These are phyloP conservation scores for Cathartes aura DNA, from an alignment of 2,113 vertebrate species.

Conservation along the genomic window DNA sequence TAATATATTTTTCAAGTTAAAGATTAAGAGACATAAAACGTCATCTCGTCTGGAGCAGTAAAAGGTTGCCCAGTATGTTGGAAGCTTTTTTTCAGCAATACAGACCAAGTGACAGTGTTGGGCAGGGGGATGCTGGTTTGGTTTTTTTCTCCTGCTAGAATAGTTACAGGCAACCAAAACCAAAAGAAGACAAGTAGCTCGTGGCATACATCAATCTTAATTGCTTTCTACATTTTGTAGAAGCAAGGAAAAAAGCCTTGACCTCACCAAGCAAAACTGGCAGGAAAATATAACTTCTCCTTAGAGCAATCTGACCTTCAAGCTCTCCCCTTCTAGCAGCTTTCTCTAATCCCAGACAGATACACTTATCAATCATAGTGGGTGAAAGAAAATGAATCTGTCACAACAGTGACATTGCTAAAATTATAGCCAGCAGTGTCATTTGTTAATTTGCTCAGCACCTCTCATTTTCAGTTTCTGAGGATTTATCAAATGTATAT, in stretches of 20 bases:
- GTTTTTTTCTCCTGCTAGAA: background rate
- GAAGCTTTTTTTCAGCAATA: background rate
- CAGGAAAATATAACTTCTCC: slow-evolving; percentile 62
- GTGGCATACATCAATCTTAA: slow-evolving; percentile 60
- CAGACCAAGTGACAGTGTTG: background rate
- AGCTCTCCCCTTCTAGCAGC: slow-evolving; percentile 42
- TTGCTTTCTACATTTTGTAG: slow-evolving; percentile 63
- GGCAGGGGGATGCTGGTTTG: background rate
- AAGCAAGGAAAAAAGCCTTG: slow-evolving; percentile 41
- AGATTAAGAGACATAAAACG: background rate
- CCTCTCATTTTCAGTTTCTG: background rate
- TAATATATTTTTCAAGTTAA: background rate
- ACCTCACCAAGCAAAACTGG: slow-evolving; percentile 37
- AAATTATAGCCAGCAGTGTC: background rate
- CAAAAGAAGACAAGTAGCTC: slow-evolving; percentile 41
- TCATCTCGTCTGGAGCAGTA: background rate
- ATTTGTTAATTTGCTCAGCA: slow-evolving; percentile 8
- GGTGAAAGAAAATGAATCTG: slow-evolving; percentile 40
- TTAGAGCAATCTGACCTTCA: slow-evolving; percentile 61
- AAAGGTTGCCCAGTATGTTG: background rate
- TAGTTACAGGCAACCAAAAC: background rate
- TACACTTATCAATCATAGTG: slow-evolving; percentile 39
- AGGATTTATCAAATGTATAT: background rate
- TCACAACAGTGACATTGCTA: background rate
- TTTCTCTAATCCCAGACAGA: slow-evolving; percentile 54